Base-by-base conservation (phyloP, 2,797 vertebrate genomes). In the Helarctos malayanus region DNA sequence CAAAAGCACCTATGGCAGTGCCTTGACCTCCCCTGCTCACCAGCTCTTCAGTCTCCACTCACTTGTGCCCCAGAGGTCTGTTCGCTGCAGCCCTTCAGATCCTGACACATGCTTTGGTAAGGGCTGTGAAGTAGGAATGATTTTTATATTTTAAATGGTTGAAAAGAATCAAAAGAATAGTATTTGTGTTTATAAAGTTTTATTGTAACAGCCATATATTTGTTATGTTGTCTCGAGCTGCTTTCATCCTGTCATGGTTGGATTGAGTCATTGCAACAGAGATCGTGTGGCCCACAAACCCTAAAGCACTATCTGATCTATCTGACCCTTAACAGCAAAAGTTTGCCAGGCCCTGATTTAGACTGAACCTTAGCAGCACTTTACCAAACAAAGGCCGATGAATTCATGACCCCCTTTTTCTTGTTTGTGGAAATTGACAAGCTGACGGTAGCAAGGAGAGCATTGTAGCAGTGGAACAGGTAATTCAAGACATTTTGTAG, bases 141-240 rank as follows among this genome's bases (percentile, higher is more conserved):
- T n/a, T 80, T 79, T 68, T 68, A 47, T 16, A 49, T 80, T 57
- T 82, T 71, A 71, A 82, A 47, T 71, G 21, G 32, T 35, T 91
- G 89, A 35, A 91, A 65, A 65, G 38, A 91, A 68, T 68, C 47
- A 90, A 80, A 89, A 89, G n/a, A 78, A 52, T 1, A 65, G 21
- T 16, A 25, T 73, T 71, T 88, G 71, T 88, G 81, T 73, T 71
- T 88, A 59, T 88, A 88, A 78, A 56, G 68, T 88, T 88, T 73
- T 61, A 25, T 49, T 88, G 45, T 69, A 81, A 27, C 8, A n/a
- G 47, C 14, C 65, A 61, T 35, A n/a, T 15, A 54, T 88, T 86
- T 87, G 75, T 69, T 61, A 41, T 2, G 4, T 73, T 88, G 15
- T 73, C 56, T 63, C 7, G 41, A 81, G 18, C 54, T 81, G 45